Evolutionary conservation across 1,140 invertebrate genomes (phyloP), one percentile per base, ranked within the genome.

Genomic region (Sitophilus oryzae): DNA sequence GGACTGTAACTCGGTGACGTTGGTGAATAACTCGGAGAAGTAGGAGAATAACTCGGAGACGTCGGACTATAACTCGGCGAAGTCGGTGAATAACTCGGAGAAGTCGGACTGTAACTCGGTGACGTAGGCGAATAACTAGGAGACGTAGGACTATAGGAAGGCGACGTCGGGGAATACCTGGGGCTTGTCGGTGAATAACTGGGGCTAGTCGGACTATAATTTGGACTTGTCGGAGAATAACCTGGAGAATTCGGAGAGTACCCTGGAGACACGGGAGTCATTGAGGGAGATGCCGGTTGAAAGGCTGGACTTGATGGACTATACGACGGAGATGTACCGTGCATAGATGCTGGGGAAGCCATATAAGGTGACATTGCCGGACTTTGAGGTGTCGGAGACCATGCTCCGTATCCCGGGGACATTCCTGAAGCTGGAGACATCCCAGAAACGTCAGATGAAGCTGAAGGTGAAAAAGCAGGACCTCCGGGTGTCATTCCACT

Each of bases 401-500:
- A 91, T 42, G 64, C 62, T 19, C 65, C 66, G 64, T 88, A 89
- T 0, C 84, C 85, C 5, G 92, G 92, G 2, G 83, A 83, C 58
- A 41, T 41, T 3, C 38, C 16, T 11, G 38, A 41, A 3, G 38
- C n/a, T 41, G 18, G n/a, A 41, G n/a, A 41, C 25, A 30, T 30
- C 5, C 25, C 25, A 11, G 25, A 30, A 6, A 30, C 89, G 70
- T 94, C 91, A 3, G 89, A 91, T 6, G 89, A 84, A 1, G 88
- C 88, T 0, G 90, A 93, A 2, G 96, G 96, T 14, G 96, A 99
- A 73, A 99, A 99, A 19, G 91, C 91, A 2, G 94, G 92, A 16
- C 88, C 92, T 42, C 91, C 92, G 0, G 95, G 94, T 5, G 95
- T 97, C 92, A 97, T 97, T 43, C 90, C 93, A 72, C 88, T 91